These are phyloP conservation scores for Drosophila persimilis DNA, from an alignment of 1,140 invertebrate genomes.

Conservation along the genomic window DNA sequence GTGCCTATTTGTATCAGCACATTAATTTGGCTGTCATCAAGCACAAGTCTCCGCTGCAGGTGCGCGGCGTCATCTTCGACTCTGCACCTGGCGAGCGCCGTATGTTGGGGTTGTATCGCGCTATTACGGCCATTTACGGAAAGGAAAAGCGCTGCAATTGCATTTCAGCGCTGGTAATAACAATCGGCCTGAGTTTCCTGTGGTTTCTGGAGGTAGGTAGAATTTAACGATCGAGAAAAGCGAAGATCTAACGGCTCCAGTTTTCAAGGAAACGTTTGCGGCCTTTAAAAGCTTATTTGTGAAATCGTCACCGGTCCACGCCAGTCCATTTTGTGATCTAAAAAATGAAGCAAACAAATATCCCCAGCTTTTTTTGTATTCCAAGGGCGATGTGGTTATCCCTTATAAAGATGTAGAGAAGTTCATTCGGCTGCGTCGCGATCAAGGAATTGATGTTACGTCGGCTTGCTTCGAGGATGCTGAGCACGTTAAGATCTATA, in stretches of 20 bases:
- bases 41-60: slow-evolving; percentile 84
- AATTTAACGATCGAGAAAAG: not conserved
- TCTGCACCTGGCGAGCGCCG: slow-evolving; percentile 88
- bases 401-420: slow-evolving; percentile 86
- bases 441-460: slow-evolving; percentile 85
- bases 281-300: slow-evolving; percentile 78
- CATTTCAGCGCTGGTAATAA: slow-evolving; percentile 85
- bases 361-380: slow-evolving; percentile 91
- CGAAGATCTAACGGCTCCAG: not conserved
- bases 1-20: slow-evolving; percentile 88
- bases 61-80: slow-evolving; percentile 90
- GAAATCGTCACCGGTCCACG: slow-evolving; percentile 67
- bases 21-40: slow-evolving; percentile 85
- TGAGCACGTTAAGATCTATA: slow-evolving; percentile 88
- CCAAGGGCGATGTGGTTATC: slow-evolving; percentile 87
- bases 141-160: slow-evolving; percentile 84
- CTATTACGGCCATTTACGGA: slow-evolving; percentile 86
- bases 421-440: slow-evolving; percentile 85
- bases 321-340: slow-evolving; percentile 83
- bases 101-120: slow-evolving; percentile 85
- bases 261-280: slow-evolving; percentile 68
- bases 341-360: slow-evolving; percentile 84
- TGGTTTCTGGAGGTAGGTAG: slow-evolving; percentile 85
- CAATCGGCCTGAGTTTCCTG: slow-evolving; percentile 85
- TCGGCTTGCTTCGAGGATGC: slow-evolving; percentile 87